Evolutionary conservation across 2,888 invertebrate species (phyloP), one percentile per base, ranked within the genome.

Genomic region (Mythimna impura): DNA sequence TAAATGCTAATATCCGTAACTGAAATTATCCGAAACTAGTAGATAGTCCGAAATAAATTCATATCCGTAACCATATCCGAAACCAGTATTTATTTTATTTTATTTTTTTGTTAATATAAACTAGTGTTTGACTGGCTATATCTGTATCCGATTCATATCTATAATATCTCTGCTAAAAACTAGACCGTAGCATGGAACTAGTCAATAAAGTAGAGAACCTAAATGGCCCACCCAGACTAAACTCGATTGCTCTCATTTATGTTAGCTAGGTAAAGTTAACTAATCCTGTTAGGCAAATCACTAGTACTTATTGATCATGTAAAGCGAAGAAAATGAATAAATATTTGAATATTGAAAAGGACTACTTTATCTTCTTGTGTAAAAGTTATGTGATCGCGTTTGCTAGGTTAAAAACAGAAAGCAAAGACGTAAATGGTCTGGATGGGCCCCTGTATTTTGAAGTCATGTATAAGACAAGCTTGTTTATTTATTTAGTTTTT

Each of bases 201-300:
- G 62, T 36, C 61, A 66, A 82, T 84, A 80, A 84, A 76, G 30
- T 77, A 47, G 14, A 14, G 9, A 25, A 40, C 9, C 57, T 78
- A 57, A 74, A 65, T 60, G 64, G 83, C 60, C 85, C 86, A 79
- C 86, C 83, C 83, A 81, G 55, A 75, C 22, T 47, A 65, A 60
- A 69, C 63, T 12, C n/a, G 50, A 74, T 58, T 71, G 67, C 47
- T 76, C 58, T 60, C 70, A 62, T 79, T 79, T 72, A 72, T 67
- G 72, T 58, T 66, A 57, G 17, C 57, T 52, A 55, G 69, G 66
- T 71, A 66, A 77, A 76, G 58, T 64, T 47, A 62, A 50, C 80
- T 83, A 79, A 86, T 87, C 85, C 78, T 80, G 83, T 83, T 87
- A 84, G 80, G 85, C 73, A 76, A 84, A 86, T 78, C 77, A 8